Percentiles rank a stretch among this genome's conserved stretches.
Evolutionary conservation across 1,140 invertebrate species (phyloP).

Genomic region (Magallana gigas): DNA sequence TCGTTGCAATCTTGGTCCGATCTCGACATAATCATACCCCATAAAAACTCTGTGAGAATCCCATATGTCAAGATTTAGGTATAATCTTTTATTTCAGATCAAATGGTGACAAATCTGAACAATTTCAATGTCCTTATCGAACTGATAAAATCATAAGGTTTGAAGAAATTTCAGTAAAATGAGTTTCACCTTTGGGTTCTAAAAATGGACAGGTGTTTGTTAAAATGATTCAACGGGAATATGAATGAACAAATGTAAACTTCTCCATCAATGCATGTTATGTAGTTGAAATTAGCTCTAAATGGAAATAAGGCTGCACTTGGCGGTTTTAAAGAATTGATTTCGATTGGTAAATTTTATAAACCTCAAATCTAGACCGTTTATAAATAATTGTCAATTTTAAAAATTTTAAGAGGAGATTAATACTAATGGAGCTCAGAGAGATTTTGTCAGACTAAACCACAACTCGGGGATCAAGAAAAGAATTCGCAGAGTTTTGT

Average conservation of each 20-base stretch:
- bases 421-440: not conserved
- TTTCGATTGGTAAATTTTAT: slow-evolving; percentile 26
- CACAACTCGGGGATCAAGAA: not conserved
- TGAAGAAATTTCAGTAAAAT: not conserved
- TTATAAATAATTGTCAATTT: not conserved
- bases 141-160: not conserved
- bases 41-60: not conserved
- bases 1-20: not conserved
- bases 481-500: not conserved
- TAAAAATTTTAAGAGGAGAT: not conserved
- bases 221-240: too few species aligned
- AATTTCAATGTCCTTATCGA: not conserved
- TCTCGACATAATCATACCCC: not conserved
- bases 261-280: not conserved
- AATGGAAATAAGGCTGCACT: not conserved
- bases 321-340: not conserved
- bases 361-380: not conserved
- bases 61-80: slow-evolving; percentile 3
- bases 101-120: not conserved
- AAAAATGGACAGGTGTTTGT: too few species aligned
- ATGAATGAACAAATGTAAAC: not conserved
- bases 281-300: not conserved
- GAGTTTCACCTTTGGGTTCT: too few species aligned
- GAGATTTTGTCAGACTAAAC: slow-evolving; percentile 2
- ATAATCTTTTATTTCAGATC: not conserved